Conservation (phyloP, 2,797 vertebrate genomes). For the Chrosomus eos region DNA sequence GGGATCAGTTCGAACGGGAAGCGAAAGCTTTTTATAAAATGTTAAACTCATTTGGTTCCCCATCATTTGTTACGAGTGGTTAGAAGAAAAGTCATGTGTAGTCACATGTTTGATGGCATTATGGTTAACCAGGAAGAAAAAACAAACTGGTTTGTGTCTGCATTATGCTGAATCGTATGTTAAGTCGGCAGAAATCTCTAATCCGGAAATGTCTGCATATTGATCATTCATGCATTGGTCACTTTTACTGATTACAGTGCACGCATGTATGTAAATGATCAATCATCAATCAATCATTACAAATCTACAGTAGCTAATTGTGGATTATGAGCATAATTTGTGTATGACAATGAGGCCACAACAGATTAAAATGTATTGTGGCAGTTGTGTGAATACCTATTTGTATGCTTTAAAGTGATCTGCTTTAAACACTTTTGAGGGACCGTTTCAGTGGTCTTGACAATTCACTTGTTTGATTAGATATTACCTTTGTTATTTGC, state of each 20-base stretch:
- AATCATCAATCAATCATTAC: too few species aligned
- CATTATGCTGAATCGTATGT: neutral
- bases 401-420: neutral
- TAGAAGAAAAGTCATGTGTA: neutral
- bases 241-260: neutral
- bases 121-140: conserved; percentile 25
- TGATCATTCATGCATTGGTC: neutral
- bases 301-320: too few species aligned
- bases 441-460: neutral
- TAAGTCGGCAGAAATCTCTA: neutral
- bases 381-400: too few species aligned
- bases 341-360: too few species aligned
- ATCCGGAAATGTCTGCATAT: neutral
- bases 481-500: neutral
- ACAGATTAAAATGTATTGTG: too few species aligned
- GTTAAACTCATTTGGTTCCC: neutral
- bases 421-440: conserved; percentile 4
- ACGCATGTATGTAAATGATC: neutral
- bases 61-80: neutral
- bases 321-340: too few species aligned
- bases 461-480: neutral
- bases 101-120: conserved; percentile 19
- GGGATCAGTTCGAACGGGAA: neutral
- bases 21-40: neutral
- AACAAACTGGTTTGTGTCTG: neutral